Base-by-base conservation (phyloP, 2,113 vertebrate species). In the Lepus europaeus region DNA sequence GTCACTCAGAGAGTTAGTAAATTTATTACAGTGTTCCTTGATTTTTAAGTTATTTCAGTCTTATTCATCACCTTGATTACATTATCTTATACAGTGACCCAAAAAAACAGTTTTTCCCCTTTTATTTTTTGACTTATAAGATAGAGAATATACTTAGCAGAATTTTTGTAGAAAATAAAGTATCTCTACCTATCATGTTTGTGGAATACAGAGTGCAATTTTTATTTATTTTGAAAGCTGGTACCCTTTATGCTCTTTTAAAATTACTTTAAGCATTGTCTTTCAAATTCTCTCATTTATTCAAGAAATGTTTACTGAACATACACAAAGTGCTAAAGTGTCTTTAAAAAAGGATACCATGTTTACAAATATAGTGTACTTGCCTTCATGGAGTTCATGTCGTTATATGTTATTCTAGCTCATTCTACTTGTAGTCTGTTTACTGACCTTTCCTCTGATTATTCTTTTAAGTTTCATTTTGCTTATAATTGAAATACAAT, bases 11-110 rank as follows among this genome's bases (percentile, higher is more conserved):
- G 91, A n/a, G 76, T 91, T 2, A 66, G 2, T 78, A 81, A n/a
- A 94, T 96, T 95, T 93, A 94, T 95, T 97, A 63, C 19, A 63
- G 25, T 84, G 70, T 61, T 95, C 23, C 68, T 74, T 96, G 91
- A 97, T 97, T 97, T 97, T 97, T 92, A 90, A 96, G 83, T 45
- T 96, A 94, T 96, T 98, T 97, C 85, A 66, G 78, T 0, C 69
- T 92, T 93, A 29, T 95, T 97, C 96, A 96, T 98, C 97, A 95
- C 68, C 83, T 96, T 98, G 93, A 98, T 98, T 98, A n/a, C 89
- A 97, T 95, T 97, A 31, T 91, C 96, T 96, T 97, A 97, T 94
- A 96, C 89, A 95, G 45, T 94, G 96, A 97, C 94, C 78, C 49
- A 59, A 19, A 87, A 92, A 90, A 89, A 87, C 3, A 2, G 0